Evolutionary conservation across 2,888 invertebrate genomes (phyloP).

Genomic region (Plutella xylostella): DNA sequence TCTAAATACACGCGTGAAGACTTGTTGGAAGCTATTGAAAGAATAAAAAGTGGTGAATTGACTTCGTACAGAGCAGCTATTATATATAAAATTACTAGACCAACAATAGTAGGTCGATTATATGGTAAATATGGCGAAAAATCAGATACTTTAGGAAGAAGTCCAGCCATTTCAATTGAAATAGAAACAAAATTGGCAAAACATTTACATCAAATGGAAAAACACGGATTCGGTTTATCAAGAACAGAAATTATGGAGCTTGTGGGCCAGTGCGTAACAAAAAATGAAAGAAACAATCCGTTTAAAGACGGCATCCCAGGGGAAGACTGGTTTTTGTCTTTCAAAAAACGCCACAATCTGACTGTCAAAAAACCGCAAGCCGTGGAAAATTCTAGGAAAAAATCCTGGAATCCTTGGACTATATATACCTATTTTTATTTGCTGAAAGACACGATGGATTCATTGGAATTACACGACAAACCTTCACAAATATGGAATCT

Average conservation of each 20-base stretch:
- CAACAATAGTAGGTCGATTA: neutral
- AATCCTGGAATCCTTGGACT: slow-evolving; percentile 17
- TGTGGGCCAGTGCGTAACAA: slow-evolving; percentile 23
- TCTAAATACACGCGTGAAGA: no score
- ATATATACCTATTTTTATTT: slow-evolving; percentile 8
- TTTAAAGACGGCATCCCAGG: slow-evolving; percentile 27
- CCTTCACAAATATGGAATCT: slow-evolving; percentile 15
- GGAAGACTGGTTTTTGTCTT: slow-evolving; percentile 25
- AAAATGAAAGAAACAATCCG: slow-evolving; percentile 22
- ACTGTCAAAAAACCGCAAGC: slow-evolving; percentile 33
- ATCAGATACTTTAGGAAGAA: slow-evolving; percentile 20
- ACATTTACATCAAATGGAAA: slow-evolving; percentile 24
- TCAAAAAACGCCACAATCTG: slow-evolving; percentile 25
- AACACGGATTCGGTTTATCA: slow-evolving; percentile 28
- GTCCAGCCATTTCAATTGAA: slow-evolving; percentile 20
- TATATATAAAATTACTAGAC: no score
- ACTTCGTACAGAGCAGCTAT: no score
- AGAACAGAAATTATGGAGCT: slow-evolving; percentile 25
- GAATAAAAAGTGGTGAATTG: no score
- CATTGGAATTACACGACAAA: neutral
- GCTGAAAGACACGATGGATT: slow-evolving; percentile 17
- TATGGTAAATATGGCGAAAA: slow-evolving; percentile 17
- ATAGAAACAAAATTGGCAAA: slow-evolving; percentile 22
- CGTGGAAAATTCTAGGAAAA: slow-evolving; percentile 25
- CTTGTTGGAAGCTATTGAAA: no score